Evolutionary conservation across 2,797 vertebrate genomes (phyloP).

Genomic region (Pelobates cultripes): DNA sequence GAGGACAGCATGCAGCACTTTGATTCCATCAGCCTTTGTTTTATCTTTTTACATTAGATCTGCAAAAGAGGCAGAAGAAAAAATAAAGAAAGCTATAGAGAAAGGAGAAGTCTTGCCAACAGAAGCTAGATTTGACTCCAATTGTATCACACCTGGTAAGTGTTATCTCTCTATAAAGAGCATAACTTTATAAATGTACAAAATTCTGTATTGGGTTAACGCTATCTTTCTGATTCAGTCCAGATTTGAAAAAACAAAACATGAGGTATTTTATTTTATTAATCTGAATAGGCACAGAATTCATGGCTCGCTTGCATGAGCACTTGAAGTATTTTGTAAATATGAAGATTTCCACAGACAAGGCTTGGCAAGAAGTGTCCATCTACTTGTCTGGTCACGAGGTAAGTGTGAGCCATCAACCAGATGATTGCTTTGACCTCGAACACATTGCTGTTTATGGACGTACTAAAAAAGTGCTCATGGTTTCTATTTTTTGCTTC

Average conservation of each 20-base stretch:
- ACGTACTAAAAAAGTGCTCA: too few relatives aligned
- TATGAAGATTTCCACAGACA: constrained; percentile 93
- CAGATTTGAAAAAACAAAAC: too few relatives aligned
- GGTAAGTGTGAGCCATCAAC: constrained; percentile 71
- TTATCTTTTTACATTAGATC: constrained; percentile 73
- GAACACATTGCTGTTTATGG: background rate
- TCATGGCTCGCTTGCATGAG: constrained; percentile 94
- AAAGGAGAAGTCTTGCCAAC: constrained; percentile 94
- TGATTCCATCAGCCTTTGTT: too few relatives aligned
- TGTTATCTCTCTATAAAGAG: background rate
- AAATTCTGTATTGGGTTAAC: too few relatives aligned
- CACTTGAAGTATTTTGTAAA: constrained; percentile 98
- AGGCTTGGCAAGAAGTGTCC: constrained; percentile 88
- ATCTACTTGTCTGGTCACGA: constrained; percentile 97
- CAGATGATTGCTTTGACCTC: background rate
- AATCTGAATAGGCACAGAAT: constrained; percentile 86
- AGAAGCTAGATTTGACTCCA: constrained; percentile 96
- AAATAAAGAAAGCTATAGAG: constrained; percentile 97
- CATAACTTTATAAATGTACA: too few relatives aligned
- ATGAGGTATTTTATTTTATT: too few relatives aligned
- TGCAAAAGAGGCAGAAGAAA: constrained; percentile 97
- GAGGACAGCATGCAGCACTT: too few relatives aligned
- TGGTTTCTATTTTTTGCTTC: constrained; percentile 11
- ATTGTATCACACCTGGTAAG: constrained; percentile 97
- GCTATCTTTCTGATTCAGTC: too few relatives aligned